phyloP scores from a whole-genome alignment of 2,113 vertebrate species.

The Chamaetylas fuelleborni region DNA sequence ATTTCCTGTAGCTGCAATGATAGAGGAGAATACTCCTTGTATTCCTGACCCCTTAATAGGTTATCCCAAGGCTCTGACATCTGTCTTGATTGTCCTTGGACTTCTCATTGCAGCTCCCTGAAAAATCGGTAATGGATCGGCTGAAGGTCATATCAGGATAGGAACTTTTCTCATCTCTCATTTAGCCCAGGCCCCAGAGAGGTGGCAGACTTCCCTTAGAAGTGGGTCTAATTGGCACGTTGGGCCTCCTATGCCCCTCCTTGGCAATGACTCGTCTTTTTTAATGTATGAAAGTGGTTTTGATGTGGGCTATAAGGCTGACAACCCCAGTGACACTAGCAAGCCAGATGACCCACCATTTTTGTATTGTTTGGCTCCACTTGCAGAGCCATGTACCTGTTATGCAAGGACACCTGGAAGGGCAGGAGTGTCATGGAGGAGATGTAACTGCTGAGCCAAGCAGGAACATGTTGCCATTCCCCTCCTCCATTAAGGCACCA shows the following conservation, averaged over 20 bases:
- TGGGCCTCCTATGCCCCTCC: neutral
- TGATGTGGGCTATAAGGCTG: neutral
- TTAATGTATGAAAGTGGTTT: neutral
- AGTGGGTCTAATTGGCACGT: neutral
- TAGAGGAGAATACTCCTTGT: neutral
- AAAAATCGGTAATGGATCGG: neutral
- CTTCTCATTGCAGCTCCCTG: neutral
- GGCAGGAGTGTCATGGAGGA: neutral
- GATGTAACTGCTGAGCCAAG: neutral
- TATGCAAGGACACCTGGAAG: neutral
- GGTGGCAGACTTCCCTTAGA: neutral
- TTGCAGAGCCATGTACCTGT: neutral
- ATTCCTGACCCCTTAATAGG: neutral
- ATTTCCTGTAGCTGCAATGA: neutral
- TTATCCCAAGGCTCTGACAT: neutral
- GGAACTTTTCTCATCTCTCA: neutral
- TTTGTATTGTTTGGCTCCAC: neutral
- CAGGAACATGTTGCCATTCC: neutral
- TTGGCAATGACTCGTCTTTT: rapidly evolving
- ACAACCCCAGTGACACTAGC: neutral
- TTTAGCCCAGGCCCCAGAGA: neutral
- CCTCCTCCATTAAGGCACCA: neutral
- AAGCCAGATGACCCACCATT: neutral
- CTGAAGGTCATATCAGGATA: neutral
- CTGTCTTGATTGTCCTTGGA: neutral